phyloP scores from a whole-genome alignment of 2,113 vertebrate species.

The Pampusana beccarii region DNA sequence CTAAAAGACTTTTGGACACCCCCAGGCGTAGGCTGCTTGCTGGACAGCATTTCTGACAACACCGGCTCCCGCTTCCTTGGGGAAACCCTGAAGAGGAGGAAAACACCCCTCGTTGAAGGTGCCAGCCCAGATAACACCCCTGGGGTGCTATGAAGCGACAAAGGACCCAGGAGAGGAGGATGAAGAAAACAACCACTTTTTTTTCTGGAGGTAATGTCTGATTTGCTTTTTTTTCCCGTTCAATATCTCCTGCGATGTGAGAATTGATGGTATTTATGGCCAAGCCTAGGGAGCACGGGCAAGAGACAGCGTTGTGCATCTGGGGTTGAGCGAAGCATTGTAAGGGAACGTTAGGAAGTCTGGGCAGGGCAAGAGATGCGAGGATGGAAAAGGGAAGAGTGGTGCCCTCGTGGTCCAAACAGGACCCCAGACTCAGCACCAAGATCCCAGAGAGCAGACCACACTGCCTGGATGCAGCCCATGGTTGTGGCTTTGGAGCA shows the following conservation, averaged over 20 bases:
- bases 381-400: neutral
- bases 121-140: neutral
- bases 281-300: neutral
- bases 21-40: constrained; percentile 43
- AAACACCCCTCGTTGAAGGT: neutral
- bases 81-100: constrained; percentile 51
- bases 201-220: constrained; percentile 23
- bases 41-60: constrained; percentile 63
- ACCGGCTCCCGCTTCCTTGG: constrained; percentile 59
- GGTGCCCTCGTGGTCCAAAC: neutral
- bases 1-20: constrained; percentile 43
- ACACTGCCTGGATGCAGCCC: neutral
- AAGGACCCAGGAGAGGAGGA: neutral
- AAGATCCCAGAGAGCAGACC: neutral
- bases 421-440: neutral
- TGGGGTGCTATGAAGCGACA: neutral
- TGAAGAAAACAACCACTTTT: neutral
- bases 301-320: neutral
- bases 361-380: neutral
- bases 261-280: neutral
- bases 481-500: rapidly evolving
- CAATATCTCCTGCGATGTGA: rapidly evolving
- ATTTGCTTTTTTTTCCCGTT: neutral
- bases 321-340: neutral
- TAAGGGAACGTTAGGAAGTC: neutral